phyloP scores from a whole-genome alignment of 2,888 invertebrate species.

The Aromia moschata region DNA sequence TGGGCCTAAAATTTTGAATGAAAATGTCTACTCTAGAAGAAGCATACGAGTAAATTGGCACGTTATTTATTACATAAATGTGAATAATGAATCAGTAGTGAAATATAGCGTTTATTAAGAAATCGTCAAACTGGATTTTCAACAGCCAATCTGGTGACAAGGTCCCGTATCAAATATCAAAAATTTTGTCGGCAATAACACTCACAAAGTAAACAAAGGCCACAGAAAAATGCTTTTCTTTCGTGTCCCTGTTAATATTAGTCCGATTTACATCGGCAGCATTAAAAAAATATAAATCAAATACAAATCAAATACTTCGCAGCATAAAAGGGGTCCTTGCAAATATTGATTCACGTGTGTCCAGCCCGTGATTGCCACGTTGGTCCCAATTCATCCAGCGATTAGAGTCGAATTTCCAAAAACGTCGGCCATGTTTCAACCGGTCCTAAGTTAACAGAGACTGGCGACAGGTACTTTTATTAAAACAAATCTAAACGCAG shows the following conservation, averaged over 20 bases:
- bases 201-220: no score
- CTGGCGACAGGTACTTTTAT: conserved; percentile 37
- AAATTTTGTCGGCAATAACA: no score
- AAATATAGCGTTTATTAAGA: no score
- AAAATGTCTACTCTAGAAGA: no score
- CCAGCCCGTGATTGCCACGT: neutral
- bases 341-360: conserved; percentile 42
- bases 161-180: no score
- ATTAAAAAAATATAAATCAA: conserved; percentile 7
- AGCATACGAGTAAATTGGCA: no score
- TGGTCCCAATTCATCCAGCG: conserved; percentile 9
- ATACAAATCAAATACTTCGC: conserved; percentile 11
- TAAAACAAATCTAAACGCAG: conserved; percentile 28
- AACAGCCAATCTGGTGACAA: no score
- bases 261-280: conserved; percentile 4
- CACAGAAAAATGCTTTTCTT: no score
- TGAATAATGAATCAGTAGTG: no score
- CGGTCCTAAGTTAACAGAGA: conserved; percentile 35
- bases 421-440: conserved; percentile 14
- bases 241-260: neutral
- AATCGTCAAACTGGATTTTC: no score
- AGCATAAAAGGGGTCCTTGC: conserved; percentile 29
- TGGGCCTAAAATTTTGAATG: no score
- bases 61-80: no score
- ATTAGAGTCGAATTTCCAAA: conserved; percentile 17